phyloP scores from a whole-genome alignment of 2,888 invertebrate species.

The Corythucha ciliata region DNA sequence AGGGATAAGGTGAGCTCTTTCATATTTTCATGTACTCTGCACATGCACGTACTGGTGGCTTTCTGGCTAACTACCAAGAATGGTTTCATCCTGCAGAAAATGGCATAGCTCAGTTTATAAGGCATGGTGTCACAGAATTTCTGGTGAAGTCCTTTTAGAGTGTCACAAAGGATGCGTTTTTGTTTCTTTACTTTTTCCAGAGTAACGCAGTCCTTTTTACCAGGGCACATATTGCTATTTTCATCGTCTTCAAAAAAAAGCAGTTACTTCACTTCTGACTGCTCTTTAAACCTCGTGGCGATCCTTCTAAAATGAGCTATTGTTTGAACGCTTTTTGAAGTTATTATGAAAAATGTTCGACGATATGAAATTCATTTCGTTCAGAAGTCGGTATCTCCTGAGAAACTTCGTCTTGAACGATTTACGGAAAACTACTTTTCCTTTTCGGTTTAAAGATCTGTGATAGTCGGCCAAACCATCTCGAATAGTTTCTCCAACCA shows the following conservation, averaged over 20 bases:
- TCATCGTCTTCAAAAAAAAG: slow-evolving; percentile 10
- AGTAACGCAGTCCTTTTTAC: slow-evolving; percentile 1
- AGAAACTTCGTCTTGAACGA: background rate
- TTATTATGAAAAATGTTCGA: slow-evolving; percentile 4
- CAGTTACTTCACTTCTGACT: background rate
- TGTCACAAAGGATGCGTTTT: slow-evolving; percentile 1
- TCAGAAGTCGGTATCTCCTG: slow-evolving; percentile 10
- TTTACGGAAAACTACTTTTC: slow-evolving; percentile 3
- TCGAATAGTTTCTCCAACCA: slow-evolving; percentile 10
- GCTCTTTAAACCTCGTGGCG: background rate
- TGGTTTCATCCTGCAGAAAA: slow-evolving; percentile 6
- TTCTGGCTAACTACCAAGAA: slow-evolving; percentile 4
- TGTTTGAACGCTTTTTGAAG: slow-evolving; percentile 1
- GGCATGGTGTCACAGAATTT: slow-evolving; percentile 9
- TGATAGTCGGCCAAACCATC: background rate
- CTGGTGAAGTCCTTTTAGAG: background rate
- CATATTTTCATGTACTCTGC: slow-evolving; percentile 11
- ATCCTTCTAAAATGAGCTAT: background rate
- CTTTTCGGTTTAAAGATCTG: background rate
- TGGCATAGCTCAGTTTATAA: slow-evolving; percentile 11
- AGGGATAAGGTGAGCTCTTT: slow-evolving; percentile 4
- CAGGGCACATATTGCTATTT: slow-evolving; percentile 8
- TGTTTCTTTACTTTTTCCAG: background rate
- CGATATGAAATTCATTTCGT: slow-evolving; percentile 13
- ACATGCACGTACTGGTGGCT: slow-evolving; percentile 7